Evolutionary conservation across 2,888 invertebrate genomes (phyloP).

Genomic region (Ligdia adustata): DNA sequence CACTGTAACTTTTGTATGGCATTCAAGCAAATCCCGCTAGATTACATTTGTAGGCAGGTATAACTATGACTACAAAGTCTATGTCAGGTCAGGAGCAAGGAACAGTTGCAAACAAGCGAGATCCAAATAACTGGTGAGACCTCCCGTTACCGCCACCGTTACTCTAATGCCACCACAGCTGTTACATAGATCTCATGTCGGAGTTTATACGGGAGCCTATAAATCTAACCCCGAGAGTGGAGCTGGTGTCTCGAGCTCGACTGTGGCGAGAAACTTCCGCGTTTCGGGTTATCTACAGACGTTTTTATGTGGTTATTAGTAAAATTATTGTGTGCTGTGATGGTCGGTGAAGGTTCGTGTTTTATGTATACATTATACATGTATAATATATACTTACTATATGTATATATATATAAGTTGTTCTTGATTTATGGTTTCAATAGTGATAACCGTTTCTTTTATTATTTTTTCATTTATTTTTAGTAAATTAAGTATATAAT

Average conservation of each 20-base stretch:
- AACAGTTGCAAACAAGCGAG: slow-evolving; percentile 38
- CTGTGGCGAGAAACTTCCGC: neutral
- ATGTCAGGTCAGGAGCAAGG: slow-evolving; percentile 31
- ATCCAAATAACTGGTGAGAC: slow-evolving; percentile 48
- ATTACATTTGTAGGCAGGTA: slow-evolving; percentile 1
- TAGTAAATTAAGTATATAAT: too few species aligned
- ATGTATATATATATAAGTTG: too few species aligned
- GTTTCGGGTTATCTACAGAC: neutral
- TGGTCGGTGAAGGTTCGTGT: too few species aligned
- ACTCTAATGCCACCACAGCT: slow-evolving; percentile 47
- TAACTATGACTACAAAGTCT: too few species aligned
- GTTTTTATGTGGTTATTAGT: too few species aligned
- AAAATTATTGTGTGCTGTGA: too few species aligned
- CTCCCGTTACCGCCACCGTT: slow-evolving; percentile 68
- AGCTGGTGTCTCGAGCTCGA: neutral
- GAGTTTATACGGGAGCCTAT: slow-evolving; percentile 35
- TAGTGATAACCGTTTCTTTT: too few species aligned
- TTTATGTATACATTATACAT: too few species aligned
- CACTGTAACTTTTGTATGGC: too few species aligned
- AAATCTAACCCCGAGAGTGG: slow-evolving; percentile 18
- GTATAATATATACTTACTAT: too few species aligned
- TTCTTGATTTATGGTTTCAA: too few species aligned
- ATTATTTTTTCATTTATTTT: too few species aligned
- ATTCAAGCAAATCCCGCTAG: slow-evolving; percentile 9
- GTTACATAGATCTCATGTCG: slow-evolving; percentile 47